A percentile compares a stretch with the other conserved stretches of the same genome.
Conservation (phyloP, 1,140 invertebrate genomes). For the Bombus sylvicola region DNA sequence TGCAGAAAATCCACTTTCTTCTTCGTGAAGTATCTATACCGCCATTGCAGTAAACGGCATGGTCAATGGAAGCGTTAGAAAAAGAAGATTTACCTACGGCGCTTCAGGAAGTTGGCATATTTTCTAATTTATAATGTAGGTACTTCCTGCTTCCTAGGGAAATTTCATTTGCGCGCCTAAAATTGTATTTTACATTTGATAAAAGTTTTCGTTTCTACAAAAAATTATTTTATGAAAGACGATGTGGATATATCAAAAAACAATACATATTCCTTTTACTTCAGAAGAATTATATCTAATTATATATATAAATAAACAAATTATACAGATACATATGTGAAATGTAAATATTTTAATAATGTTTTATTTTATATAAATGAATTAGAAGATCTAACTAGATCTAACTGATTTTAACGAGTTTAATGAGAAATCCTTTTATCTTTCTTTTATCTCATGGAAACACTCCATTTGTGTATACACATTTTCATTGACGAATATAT, state of each 20-base stretch:
- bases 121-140: slow-evolving; percentile 35
- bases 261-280: not conserved
- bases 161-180: slow-evolving; percentile 9
- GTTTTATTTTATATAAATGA: not conserved
- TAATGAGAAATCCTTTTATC: not conserved
- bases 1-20: slow-evolving; percentile 50
- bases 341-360: not conserved
- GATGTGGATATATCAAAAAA: not conserved
- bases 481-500: not conserved
- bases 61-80: slow-evolving; percentile 64
- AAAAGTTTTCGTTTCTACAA: not conserved
- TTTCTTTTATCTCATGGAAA: slow-evolving; percentile 1
- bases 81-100: slow-evolving; percentile 56
- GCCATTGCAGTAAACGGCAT: slow-evolving; percentile 71
- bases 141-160: slow-evolving; percentile 38
- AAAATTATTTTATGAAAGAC: not conserved
- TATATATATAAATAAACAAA: too few species aligned
- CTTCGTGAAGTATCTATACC: slow-evolving; percentile 54
- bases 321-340: not conserved
- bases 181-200: not conserved
- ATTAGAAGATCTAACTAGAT: not conserved
- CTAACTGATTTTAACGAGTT: not conserved
- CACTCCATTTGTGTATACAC: not conserved
- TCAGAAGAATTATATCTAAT: not conserved
- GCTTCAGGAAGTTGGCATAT: slow-evolving; percentile 58